Evolutionary conservation across 2,113 vertebrate species (phyloP).

Genomic region (Oostethus manadensis): DNA sequence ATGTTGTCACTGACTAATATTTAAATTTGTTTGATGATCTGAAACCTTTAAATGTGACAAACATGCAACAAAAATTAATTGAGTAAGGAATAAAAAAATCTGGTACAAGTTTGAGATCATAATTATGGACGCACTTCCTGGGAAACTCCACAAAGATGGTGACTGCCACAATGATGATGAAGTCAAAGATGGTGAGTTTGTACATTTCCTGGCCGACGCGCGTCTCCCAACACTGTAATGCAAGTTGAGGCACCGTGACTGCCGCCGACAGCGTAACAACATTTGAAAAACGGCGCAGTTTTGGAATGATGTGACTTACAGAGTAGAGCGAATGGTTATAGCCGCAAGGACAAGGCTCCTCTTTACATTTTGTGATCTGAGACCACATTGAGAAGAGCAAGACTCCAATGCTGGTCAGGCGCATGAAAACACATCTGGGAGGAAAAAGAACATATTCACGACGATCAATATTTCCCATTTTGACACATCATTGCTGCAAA

Average conservation of each 20-base stretch:
- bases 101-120: not conserved
- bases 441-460: not conserved
- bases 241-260: not conserved
- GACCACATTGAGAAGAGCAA: conserved; percentile 87
- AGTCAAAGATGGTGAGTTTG: conserved; percentile 94
- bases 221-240: conserved; percentile 90
- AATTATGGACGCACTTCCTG: conserved; percentile 80
- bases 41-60: no score
- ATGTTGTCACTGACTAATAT: no score
- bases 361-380: conserved; percentile 77
- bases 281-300: not conserved
- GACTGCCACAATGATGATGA: conserved; percentile 82
- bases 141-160: conserved; percentile 87
- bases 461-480: not conserved
- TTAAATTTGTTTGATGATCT: no score
- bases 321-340: conserved; percentile 86
- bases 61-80: no score
- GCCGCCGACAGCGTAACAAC: not conserved
- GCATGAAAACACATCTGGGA: conserved; percentile 88
- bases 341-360: conserved; percentile 75
- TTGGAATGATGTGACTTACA: conserved; percentile 67
- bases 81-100: not conserved
- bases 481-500: not conserved
- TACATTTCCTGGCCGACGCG: conserved; percentile 96
- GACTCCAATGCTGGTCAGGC: conserved; percentile 87